phyloP scores from a whole-genome alignment of 1,140 invertebrate species.

The Wiebesia pumilae region DNA sequence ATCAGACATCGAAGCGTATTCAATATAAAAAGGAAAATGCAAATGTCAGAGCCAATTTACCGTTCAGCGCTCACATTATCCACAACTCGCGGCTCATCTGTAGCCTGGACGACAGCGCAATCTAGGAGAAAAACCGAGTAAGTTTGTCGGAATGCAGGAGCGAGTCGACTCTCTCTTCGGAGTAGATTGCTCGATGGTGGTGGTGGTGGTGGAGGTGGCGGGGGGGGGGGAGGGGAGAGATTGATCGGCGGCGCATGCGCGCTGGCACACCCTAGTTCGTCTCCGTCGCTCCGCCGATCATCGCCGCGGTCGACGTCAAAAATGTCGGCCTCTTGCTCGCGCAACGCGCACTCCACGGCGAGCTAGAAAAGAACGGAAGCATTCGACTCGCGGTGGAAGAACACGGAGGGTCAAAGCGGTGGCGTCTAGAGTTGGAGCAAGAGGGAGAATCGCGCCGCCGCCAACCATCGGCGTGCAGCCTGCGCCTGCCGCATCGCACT shows the following conservation, averaged over 20 bases:
- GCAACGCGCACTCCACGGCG: background rate
- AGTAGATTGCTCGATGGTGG: background rate
- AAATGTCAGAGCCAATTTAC: too few species aligned
- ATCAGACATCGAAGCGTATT: too few species aligned
- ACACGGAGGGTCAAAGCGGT: background rate
- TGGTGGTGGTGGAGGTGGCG: too few species aligned
- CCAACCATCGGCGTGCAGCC: too few species aligned
- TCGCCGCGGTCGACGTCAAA: background rate
- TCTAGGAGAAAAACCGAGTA: background rate
- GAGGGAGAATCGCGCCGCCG: background rate
- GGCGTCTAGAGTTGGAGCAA: background rate
- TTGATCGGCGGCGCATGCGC: slow-evolving; percentile 10
- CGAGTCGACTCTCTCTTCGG: background rate
- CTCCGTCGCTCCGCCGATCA: background rate
- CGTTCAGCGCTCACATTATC: too few species aligned
- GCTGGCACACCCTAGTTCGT: background rate
- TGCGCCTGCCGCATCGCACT: background rate
- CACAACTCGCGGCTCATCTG: too few species aligned
- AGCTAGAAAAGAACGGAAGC: background rate
- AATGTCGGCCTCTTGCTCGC: background rate
- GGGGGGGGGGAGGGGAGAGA: too few species aligned
- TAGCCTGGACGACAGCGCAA: background rate
- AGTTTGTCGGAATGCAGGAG: background rate
- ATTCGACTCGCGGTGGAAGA: background rate
- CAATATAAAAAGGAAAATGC: too few species aligned